A percentile compares a stretch with the other conserved stretches of the same genome.
Evolutionary conservation across 2,113 vertebrate species (phyloP).

Genomic region (Proterorhinus semilunaris): DNA sequence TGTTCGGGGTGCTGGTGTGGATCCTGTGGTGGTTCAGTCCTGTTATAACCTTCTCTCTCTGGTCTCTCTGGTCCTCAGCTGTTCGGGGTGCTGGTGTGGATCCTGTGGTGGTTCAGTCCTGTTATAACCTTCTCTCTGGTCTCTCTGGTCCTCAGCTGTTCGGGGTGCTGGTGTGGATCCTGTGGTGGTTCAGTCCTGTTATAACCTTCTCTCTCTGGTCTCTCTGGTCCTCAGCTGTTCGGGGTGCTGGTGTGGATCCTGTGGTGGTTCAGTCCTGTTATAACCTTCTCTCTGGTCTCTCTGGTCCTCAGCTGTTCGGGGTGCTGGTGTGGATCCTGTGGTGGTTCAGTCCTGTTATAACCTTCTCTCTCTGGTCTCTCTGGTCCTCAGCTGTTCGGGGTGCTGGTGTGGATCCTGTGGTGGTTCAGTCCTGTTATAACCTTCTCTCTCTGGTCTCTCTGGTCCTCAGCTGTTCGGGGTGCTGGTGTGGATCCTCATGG

Average conservation of each 20-base stretch:
- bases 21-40: no score
- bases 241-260: not conserved
- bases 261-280: no score
- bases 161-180: not conserved
- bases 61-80: slow-evolving; percentile 46
- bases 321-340: not conserved
- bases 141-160: not conserved
- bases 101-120: slow-evolving; percentile 74
- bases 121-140: no score
- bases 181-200: not conserved
- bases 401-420: slow-evolving; percentile 76
- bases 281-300: not conserved
- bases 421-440: slow-evolving; percentile 19
- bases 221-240: not conserved
- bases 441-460: not conserved
- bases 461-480: slow-evolving; percentile 75
- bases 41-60: not conserved
- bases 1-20: slow-evolving; percentile 83
- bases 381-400: not conserved
- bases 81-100: slow-evolving; percentile 83
- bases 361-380: not conserved
- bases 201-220: not conserved
- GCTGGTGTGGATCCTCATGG: slow-evolving; percentile 83
- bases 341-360: no score
- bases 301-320: not conserved